Percentiles rank a stretch among this genome's conserved stretches.
Evolutionary conservation across 1,140 invertebrate genomes (phyloP).

Genomic region (Drosophila nasuta): DNA sequence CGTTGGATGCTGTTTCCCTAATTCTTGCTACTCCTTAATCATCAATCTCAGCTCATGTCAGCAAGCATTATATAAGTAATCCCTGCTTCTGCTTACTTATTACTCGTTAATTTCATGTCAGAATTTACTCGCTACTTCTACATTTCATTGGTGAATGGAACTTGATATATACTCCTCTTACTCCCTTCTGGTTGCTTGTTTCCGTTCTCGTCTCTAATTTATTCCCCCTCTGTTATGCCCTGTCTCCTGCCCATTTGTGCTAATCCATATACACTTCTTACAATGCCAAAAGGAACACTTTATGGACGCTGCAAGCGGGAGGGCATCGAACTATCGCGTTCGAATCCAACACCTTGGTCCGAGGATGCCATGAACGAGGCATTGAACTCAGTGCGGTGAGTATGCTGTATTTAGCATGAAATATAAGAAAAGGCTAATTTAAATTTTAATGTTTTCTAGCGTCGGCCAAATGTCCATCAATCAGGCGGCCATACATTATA

Average conservation of each 20-base stretch:
- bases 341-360: conserved; percentile 94
- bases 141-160: background rate
- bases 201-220: background rate
- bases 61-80: no score
- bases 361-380: conserved; percentile 95
- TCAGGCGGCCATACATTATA: conserved; percentile 96
- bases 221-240: background rate
- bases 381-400: conserved; percentile 92
- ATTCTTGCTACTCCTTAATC: no score
- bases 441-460: conserved; percentile 85
- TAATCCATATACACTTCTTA: conserved; percentile 43
- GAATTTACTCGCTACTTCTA: background rate
- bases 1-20: no score
- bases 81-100: background rate
- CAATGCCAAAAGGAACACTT: conserved; percentile 88
- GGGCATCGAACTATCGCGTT: conserved; percentile 93
- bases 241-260: conserved; percentile 10
- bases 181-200: conserved; percentile 1
- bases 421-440: no score
- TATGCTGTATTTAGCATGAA: conserved; percentile 3
- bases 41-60: no score
- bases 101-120: background rate
- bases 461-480: conserved; percentile 96
- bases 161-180: background rate
- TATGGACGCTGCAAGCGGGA: conserved; percentile 95